Base-by-base conservation (phyloP, 2,888 invertebrate species). In the Drosophila anomelani region DNA sequence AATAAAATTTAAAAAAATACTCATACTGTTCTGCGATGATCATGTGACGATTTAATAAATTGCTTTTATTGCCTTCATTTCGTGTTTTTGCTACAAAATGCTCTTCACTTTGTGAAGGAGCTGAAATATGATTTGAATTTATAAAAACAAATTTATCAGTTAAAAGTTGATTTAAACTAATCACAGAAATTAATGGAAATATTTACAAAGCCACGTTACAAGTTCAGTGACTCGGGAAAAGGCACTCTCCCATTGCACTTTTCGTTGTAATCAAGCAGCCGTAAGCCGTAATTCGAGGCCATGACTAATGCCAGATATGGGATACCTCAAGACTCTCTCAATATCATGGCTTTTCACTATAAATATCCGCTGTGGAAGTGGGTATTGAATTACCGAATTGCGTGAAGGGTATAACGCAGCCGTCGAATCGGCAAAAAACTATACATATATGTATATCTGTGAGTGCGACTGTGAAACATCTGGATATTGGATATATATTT, bases 11-110 rank as follows among this genome's bases (percentile, higher is more conserved):
- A 44, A 29, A 23, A 29, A 43, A 8, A 51, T 32, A 53, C 12
- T 38, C 12, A 44, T 32, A 58, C 17, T 68, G 39, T 39, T 38
- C 39, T 38, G 36, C 36, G 53, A 71, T 78, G 53, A 71, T 78
- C 81, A 81, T 79, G 81, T 76, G 79, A 68, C 53, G 60, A 56
- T 66, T 36, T 59, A 63, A 74, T 66, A 44, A 73, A 73, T 64
- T 64, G 54, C 23, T 70, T 58, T 69, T 55, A 54, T 70, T 55
- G 38, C 54, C 55, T 53, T 43, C 39, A 46, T 36, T 70, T 71
- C 12, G 20, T 43, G 26, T 53, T 29, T 29, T 46, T 23, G 32
- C 36, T n/a, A n/a, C 34, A n/a, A 17, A 56, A 36, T 57, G 15
- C 58, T 12, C 46, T 47, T 13, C n/a, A 12, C n/a, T 38, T 38